Conservation (phyloP, 1,140 invertebrate genomes). For the Phymorhynchus buccinoides region DNA sequence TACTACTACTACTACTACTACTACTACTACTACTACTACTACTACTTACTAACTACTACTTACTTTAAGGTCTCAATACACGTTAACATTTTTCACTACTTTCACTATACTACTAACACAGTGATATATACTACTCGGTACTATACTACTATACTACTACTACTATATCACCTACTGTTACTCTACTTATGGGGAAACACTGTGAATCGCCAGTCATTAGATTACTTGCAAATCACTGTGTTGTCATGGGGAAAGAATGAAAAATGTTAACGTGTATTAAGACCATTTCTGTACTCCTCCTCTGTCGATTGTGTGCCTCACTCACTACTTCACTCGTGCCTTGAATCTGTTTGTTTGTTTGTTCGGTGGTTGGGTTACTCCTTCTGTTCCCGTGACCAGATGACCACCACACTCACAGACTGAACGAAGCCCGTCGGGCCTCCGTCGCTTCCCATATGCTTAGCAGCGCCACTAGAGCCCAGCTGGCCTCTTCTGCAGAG, state of each 20-base stretch:
- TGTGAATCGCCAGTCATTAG: no score
- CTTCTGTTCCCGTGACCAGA: not conserved
- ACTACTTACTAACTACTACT: no score
- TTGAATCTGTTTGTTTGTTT: not conserved
- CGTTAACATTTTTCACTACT: no score
- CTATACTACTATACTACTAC: no score
- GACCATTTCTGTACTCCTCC: no score
- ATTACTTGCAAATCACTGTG: no score
- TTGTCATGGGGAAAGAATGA: no score
- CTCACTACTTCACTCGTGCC: not conserved
- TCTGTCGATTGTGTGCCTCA: not conserved
- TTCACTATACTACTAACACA: not conserved
- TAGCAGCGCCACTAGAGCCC: conserved; percentile 10
- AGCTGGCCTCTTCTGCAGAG: not conserved
- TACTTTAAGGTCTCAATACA: no score
- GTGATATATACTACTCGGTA: not conserved
- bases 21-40: conserved; percentile 15
- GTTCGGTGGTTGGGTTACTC: not conserved
- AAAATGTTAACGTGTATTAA: no score
- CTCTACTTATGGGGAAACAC: no score
- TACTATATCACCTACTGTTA: no score
- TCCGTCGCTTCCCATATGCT: conserved; percentile 2
- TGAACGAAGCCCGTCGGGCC: conserved; percentile 17
- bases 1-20: conserved; percentile 17
- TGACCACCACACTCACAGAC: not conserved